Conservation (phyloP, 2,797 vertebrate genomes). For the Agapornis canus region DNA sequence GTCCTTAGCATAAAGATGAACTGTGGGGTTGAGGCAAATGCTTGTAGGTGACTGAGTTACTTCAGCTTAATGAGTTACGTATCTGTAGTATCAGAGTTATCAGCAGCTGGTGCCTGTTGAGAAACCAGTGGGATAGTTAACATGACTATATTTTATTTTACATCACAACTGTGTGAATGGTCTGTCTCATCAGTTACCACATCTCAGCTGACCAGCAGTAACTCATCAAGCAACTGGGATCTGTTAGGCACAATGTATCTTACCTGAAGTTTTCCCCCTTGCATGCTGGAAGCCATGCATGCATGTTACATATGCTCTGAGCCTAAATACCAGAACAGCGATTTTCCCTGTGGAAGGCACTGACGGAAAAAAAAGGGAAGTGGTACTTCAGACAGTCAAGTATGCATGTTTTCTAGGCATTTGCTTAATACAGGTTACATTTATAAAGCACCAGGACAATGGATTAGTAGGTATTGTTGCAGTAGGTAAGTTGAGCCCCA, state of each 20-base stretch:
- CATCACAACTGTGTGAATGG: background rate
- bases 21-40: background rate
- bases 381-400: background rate
- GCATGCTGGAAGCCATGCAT: background rate
- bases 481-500: background rate
- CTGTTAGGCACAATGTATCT: background rate
- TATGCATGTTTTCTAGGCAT: background rate
- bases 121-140: background rate
- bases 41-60: background rate
- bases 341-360: background rate
- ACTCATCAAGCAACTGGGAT: background rate
- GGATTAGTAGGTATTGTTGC: background rate
- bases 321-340: background rate
- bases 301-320: background rate
- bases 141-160: background rate
- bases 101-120: conserved; percentile 42
- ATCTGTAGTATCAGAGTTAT: background rate
- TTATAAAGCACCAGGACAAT: background rate
- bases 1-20: background rate
- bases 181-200: conserved; percentile 6
- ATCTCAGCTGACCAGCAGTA: conserved; percentile 1
- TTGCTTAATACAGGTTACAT: background rate
- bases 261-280: background rate
- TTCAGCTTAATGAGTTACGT: conserved; percentile 1
- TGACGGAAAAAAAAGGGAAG: background rate